A percentile compares a stretch with the other conserved stretches of the same genome.
Evolutionary conservation across 2,113 vertebrate genomes (phyloP).

Genomic region (Saguinus imperator): DNA sequence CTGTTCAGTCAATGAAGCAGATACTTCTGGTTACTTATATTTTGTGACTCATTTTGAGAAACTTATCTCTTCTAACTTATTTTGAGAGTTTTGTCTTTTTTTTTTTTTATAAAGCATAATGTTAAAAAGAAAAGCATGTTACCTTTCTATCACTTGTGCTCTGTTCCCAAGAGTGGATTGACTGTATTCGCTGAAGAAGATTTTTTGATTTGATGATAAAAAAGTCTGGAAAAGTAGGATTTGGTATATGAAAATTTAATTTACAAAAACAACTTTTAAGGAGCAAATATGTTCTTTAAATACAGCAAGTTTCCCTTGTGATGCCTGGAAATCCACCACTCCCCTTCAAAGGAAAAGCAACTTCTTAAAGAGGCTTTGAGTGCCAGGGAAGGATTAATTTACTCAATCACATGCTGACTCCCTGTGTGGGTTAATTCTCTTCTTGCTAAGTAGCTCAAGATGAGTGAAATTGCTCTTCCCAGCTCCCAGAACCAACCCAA

Average conservation of each 20-base stretch:
- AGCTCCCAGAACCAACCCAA: slow-evolving; percentile 3
- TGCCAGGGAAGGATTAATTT: background rate
- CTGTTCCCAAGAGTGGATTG: background rate
- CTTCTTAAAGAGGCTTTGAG: slow-evolving; percentile 28
- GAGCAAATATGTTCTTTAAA: slow-evolving; percentile 48
- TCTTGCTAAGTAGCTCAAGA: slow-evolving; percentile 43
- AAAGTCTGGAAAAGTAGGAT: slow-evolving; percentile 15
- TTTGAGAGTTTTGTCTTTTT: background rate
- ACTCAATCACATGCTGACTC: background rate
- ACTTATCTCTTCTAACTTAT: background rate
- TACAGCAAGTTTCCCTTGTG: slow-evolving; percentile 12
- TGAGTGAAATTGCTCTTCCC: slow-evolving; percentile 46
- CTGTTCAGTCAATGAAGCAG: background rate
- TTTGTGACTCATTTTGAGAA: background rate
- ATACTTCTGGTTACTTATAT: slow-evolving; percentile 3
- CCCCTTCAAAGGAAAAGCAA: slow-evolving; percentile 50
- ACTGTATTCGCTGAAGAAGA: background rate
- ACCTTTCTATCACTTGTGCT: background rate
- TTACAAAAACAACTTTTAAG: slow-evolving; percentile 40
- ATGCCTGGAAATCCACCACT: slow-evolving; percentile 35
- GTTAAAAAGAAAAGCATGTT: background rate
- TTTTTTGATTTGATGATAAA: slow-evolving; percentile 49
- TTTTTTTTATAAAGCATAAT: background rate
- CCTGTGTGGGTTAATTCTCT: slow-evolving; percentile 33
- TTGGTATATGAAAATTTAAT: slow-evolving; percentile 55